Evolutionary conservation across 2,888 invertebrate species (phyloP).

Genomic region (Epirrhoe alternata): DNA sequence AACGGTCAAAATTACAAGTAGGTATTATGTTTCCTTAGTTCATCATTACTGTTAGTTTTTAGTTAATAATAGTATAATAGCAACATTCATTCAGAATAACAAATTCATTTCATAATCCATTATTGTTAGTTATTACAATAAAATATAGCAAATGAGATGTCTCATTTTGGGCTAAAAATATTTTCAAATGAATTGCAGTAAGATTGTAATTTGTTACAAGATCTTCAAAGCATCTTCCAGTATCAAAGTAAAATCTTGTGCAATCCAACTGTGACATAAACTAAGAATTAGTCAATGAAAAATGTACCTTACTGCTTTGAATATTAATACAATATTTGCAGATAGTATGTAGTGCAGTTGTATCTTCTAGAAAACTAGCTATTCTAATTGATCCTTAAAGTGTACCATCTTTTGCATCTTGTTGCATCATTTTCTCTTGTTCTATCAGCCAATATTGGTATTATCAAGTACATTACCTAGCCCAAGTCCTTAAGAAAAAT

Average conservation of each 20-base stretch:
- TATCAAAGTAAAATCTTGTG: conserved; percentile 8
- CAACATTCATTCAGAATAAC: conserved; percentile 13
- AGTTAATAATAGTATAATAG: conserved; percentile 6
- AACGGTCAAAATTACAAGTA: too few relatives aligned
- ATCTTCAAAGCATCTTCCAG: conserved; percentile 9
- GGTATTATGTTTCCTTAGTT: neutral
- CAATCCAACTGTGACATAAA: conserved; percentile 28
- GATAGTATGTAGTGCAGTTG: conserved; percentile 40
- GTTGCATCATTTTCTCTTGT: conserved; percentile 52
- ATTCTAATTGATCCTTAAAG: conserved; percentile 35
- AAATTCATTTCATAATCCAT: conserved; percentile 11
- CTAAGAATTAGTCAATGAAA: conserved; percentile 23
- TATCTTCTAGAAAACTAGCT: conserved; percentile 34
- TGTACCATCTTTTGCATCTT: conserved; percentile 58
- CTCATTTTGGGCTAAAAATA: conserved; percentile 51
- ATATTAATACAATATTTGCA: conserved; percentile 47
- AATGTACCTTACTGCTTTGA: conserved; percentile 33
- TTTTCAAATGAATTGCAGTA: conserved; percentile 37
- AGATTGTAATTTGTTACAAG: conserved; percentile 33
- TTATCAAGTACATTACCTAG: conserved; percentile 46
- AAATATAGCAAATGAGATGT: conserved; percentile 47
- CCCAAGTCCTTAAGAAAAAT: conserved; percentile 54
- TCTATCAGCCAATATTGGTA: conserved; percentile 50
- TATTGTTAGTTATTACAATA: conserved; percentile 12
- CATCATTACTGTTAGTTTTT: neutral